A percentile compares a stretch with the other conserved stretches of the same genome.
phyloP scores from a whole-genome alignment of 2,888 invertebrate genomes.

The Polydrusus tereticollis region DNA sequence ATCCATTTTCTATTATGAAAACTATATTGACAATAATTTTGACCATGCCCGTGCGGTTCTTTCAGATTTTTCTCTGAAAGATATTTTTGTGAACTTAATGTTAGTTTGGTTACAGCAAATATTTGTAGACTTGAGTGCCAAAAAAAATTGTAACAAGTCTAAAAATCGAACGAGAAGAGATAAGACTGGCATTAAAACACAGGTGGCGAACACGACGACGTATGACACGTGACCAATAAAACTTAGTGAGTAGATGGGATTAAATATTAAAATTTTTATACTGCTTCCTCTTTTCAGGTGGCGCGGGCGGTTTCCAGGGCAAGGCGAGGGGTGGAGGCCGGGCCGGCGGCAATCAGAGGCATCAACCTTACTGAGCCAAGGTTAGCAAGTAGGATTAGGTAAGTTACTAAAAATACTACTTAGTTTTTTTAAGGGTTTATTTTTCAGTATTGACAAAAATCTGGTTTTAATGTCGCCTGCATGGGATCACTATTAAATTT shows the following conservation, averaged over 20 bases:
- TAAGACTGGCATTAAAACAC: constrained; percentile 3
- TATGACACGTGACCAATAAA: constrained; percentile 30
- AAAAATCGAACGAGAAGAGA: constrained; percentile 18
- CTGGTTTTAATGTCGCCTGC: no score
- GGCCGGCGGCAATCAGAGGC: constrained; percentile 78
- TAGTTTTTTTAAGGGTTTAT: no score
- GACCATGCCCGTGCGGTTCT: neutral
- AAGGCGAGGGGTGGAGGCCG: constrained; percentile 80
- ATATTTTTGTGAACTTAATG: constrained; percentile 7
- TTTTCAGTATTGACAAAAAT: no score
- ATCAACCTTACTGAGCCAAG: constrained; percentile 83
- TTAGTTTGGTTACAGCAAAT: constrained; percentile 35
- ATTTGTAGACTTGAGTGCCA: constrained; percentile 29
- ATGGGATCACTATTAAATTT: neutral
- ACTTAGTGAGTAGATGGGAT: constrained; percentile 61
- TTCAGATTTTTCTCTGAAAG: neutral
- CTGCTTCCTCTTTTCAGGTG: constrained; percentile 62
- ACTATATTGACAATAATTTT: neutral
- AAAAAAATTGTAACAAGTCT: constrained; percentile 29
- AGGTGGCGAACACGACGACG: constrained; percentile 20
- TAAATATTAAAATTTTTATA: constrained; percentile 63
- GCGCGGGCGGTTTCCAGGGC: constrained; percentile 77
- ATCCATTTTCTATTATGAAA: no score
- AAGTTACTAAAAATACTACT: constrained; percentile 17
- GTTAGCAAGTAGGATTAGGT: constrained; percentile 36